Evolutionary conservation across 2,888 invertebrate species (phyloP).

Genomic region (Cephalotes varians): DNA sequence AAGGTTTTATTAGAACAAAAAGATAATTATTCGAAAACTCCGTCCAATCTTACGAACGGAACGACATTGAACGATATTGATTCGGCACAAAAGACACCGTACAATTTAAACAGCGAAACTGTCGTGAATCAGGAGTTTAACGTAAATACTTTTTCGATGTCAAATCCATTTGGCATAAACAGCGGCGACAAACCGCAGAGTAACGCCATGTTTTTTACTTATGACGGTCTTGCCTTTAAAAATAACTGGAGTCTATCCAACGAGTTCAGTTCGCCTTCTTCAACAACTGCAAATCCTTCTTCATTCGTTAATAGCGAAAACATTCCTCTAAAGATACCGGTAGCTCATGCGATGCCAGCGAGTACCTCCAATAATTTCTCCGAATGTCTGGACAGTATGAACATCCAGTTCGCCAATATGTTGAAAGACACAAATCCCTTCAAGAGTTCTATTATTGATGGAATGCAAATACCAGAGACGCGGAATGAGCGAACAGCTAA

Average conservation of each 20-base stretch:
- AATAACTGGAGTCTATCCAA: not conserved
- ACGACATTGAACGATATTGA: not conserved
- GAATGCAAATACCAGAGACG: conserved; percentile 28
- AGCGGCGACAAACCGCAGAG: not conserved
- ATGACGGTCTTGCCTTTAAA: not conserved
- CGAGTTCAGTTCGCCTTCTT: not conserved
- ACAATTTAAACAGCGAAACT: not conserved
- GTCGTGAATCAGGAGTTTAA: not conserved
- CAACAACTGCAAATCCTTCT: not conserved
- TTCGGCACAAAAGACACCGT: not conserved
- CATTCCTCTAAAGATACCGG: not conserved
- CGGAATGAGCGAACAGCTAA: not conserved
- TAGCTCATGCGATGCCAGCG: not conserved
- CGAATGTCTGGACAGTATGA: not conserved
- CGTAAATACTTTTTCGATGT: not conserved
- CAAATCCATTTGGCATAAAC: not conserved
- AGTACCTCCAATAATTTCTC: not conserved
- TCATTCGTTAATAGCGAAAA: not conserved
- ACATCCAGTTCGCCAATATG: not conserved
- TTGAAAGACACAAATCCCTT: conserved; percentile 69
- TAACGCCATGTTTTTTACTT: not conserved
- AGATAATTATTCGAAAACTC: not conserved
- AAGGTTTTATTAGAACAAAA: not conserved
- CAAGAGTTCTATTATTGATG: conserved; percentile 25
- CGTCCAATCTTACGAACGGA: not conserved